Percentiles rank a stretch among this genome's conserved stretches.
Conservation (phyloP, 2,113 vertebrate species). For the Hypomesus transpacificus region DNA sequence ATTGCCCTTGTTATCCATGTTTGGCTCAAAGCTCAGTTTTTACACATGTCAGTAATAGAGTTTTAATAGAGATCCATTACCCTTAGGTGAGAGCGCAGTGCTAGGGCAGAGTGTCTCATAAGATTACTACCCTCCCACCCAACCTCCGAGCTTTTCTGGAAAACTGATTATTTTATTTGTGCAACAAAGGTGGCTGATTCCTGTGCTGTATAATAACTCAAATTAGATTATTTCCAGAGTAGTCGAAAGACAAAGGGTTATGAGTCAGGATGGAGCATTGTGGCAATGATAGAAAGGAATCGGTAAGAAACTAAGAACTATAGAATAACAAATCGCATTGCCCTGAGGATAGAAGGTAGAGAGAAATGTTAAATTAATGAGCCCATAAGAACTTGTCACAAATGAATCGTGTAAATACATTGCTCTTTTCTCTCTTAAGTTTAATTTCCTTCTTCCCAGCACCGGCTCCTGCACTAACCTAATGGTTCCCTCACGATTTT, state of each 20-base stretch:
- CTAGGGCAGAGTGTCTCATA: slow-evolving; percentile 43
- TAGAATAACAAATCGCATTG: slow-evolving; percentile 78
- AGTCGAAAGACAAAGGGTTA: slow-evolving; percentile 4
- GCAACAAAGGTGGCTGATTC: slow-evolving; percentile 47
- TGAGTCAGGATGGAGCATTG: slow-evolving; percentile 33
- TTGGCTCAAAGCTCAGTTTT: slow-evolving; percentile 63
- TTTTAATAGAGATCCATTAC: slow-evolving; percentile 74
- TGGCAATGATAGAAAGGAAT: slow-evolving; percentile 66
- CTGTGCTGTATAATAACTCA: neutral
- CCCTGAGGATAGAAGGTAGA: slow-evolving; percentile 98
- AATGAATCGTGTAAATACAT: slow-evolving; percentile 99
- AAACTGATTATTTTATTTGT: slow-evolving; percentile 59
- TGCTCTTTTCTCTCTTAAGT: slow-evolving; percentile 73
- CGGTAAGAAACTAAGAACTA: slow-evolving; percentile 61
- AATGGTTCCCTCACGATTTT: slow-evolving; percentile 89
- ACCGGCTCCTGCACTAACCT: slow-evolving; percentile 61
- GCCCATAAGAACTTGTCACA: slow-evolving; percentile 94
- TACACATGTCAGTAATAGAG: slow-evolving; percentile 75
- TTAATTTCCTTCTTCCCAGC: slow-evolving; percentile 29
- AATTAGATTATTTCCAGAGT: slow-evolving; percentile 11
- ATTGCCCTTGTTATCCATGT: slow-evolving; percentile 75
- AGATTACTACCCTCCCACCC: slow-evolving; percentile 50
- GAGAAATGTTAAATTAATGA: slow-evolving; percentile 99
- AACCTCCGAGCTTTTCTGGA: slow-evolving; percentile 24
- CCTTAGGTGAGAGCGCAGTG: slow-evolving; percentile 47